Conservation (phyloP, 2,888 invertebrate genomes). For the Pseudanteris insignis region DNA sequence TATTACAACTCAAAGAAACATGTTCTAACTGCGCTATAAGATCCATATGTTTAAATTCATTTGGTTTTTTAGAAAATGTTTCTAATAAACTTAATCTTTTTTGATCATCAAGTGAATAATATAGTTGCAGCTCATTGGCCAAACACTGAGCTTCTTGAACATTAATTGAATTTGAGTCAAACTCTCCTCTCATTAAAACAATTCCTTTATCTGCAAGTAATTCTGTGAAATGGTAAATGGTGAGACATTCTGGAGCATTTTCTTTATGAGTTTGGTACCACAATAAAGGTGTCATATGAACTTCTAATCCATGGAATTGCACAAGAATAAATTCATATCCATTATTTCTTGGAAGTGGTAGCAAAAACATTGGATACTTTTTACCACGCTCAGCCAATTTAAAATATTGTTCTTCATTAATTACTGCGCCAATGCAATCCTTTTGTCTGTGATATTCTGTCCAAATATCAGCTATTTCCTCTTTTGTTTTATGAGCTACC, state of each 20-base stretch:
- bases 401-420: conserved; percentile 72
- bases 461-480: conserved; percentile 83
- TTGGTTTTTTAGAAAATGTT: conserved; percentile 76
- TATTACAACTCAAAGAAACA: conserved; percentile 60
- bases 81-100: conserved; percentile 73
- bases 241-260: conserved; percentile 88
- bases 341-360: conserved; percentile 82
- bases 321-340: conserved; percentile 88
- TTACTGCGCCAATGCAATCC: conserved; percentile 78
- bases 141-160: conserved; percentile 85
- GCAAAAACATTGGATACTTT: conserved; percentile 76
- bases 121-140: conserved; percentile 84
- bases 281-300: conserved; percentile 85
- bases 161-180: conserved; percentile 79
- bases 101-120: conserved; percentile 76
- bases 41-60: conserved; percentile 84
- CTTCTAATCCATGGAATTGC: conserved; percentile 76
- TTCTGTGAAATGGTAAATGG: conserved; percentile 82
- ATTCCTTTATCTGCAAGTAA: conserved; percentile 76
- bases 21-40: conserved; percentile 80
- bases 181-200: conserved; percentile 87
- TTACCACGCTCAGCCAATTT: conserved; percentile 71
- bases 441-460: conserved; percentile 81
- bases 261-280: conserved; percentile 89
- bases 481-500: conserved; percentile 74